Base-by-base conservation (phyloP, 2,797 vertebrate species). In the Ptychadena robeensis region DNA sequence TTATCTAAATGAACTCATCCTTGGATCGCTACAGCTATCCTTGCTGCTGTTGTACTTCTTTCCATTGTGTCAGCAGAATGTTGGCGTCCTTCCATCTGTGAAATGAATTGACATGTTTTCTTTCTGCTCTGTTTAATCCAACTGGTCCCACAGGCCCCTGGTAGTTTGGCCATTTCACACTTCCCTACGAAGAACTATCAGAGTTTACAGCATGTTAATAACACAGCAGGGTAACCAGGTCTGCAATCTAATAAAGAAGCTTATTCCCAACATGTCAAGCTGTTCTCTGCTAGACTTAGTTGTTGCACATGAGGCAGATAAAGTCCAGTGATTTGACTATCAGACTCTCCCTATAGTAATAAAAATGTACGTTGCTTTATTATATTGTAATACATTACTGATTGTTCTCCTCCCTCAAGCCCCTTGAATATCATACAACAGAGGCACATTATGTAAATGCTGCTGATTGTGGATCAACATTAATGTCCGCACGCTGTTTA, bases 71-170 rank as follows among this genome's bases (percentile, higher is more conserved):
- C 40, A 38, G 78, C 44, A 63, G 9, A 8, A n/a, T 66, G 40
- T 11, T 22, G 18, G 65, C 0, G 73, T 81, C 37, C 30, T 34
- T 0, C 5, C 82, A 86, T 25, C 57, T 10, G 75, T 81, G 59
- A 84, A 74, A 44, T 71, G 37, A 30, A 65, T 44, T 64, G 53
- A 38, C 70, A 37, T 70, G 73, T 8, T 12, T 85, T 28, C 79
- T 1, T 37, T 66, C 18, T 15, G 18, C 18, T 76, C 67, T 44
- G 61, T 65, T 37, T 53, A 38, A 75, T 83, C n/a, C 0, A 0
- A 0, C 11, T 61, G 44, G 27, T 76, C 80, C 73, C 73, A 48
- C 22, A 68, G 48, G 48, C 64, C 44, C 15, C 30, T 27, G 32
- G 30, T 34, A 35, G 32, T 68, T 61, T 53, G 57, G 57, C 28